Conservation (phyloP, 2,888 invertebrate species). For the Phengaris alcon region DNA sequence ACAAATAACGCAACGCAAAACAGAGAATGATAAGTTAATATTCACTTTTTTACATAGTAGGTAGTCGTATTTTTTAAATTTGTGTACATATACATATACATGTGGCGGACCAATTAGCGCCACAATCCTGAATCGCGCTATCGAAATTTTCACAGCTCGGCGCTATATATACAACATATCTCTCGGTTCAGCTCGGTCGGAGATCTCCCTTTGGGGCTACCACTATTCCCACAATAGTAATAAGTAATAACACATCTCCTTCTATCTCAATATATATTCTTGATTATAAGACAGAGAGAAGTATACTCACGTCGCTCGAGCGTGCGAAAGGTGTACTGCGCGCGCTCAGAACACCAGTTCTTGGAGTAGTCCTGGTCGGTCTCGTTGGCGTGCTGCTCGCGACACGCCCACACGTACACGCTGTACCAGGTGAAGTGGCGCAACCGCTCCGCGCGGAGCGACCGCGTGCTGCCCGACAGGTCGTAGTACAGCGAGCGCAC, state of each 20-base stretch:
- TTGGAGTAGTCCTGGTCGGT: slow-evolving; percentile 60
- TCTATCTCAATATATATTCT: not conserved
- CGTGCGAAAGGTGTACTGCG: slow-evolving; percentile 64
- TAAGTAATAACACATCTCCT: not conserved
- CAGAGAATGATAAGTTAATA: too few relatives aligned
- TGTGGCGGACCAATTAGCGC: too few relatives aligned
- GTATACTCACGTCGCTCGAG: slow-evolving; percentile 52
- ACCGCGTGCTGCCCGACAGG: slow-evolving; percentile 71
- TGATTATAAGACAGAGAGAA: not conserved
- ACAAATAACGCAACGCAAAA: too few relatives aligned
- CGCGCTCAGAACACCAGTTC: slow-evolving; percentile 73
- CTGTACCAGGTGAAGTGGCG: slow-evolving; percentile 89
- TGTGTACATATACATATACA: too few relatives aligned
- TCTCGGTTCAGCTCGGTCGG: too few relatives aligned
- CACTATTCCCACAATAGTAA: too few relatives aligned
- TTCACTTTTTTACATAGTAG: too few relatives aligned
- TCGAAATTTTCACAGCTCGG: too few relatives aligned
- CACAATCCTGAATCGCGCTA: too few relatives aligned
- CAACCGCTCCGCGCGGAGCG: slow-evolving; percentile 66
- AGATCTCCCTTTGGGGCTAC: too few relatives aligned
- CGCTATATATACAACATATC: too few relatives aligned
- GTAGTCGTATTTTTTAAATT: too few relatives aligned
- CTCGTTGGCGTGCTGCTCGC: slow-evolving; percentile 79
- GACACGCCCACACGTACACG: slow-evolving; percentile 87
- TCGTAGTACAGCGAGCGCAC: slow-evolving; percentile 62